Evolutionary conservation across 2,797 vertebrate species (phyloP).

Genomic region (Eospalax fontanierii): DNA sequence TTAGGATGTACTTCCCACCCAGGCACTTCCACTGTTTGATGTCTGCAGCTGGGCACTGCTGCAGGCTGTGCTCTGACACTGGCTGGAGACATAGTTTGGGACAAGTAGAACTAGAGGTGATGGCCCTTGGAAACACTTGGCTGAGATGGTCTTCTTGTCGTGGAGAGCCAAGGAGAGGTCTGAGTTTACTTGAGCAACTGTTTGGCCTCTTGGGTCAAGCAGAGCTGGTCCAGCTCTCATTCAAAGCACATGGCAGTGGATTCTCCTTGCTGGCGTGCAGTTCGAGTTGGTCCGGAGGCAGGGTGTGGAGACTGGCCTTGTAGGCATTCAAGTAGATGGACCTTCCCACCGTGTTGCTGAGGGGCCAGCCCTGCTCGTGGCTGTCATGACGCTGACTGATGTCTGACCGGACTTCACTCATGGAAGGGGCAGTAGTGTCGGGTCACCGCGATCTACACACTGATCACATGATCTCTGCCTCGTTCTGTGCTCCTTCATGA

Average conservation of each 20-base stretch:
- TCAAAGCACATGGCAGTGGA: background rate
- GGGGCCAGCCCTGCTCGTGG: background rate
- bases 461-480: background rate
- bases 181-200: background rate
- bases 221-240: background rate
- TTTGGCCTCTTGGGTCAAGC: background rate
- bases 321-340: background rate
- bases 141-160: no score
- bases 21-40: background rate
- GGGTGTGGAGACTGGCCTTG: background rate
- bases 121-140: background rate
- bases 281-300: background rate
- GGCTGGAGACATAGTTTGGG: background rate
- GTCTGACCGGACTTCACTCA: background rate
- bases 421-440: background rate
- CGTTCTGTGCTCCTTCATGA: background rate
- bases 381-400: background rate
- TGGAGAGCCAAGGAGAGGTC: background rate
- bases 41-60: background rate
- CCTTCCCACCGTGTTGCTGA: background rate
- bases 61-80: background rate
- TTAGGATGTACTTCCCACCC: no score
- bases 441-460: background rate
- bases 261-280: background rate
- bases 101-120: background rate